phyloP scores from a whole-genome alignment of 2,888 invertebrate species.

The Heliconius hortense region DNA sequence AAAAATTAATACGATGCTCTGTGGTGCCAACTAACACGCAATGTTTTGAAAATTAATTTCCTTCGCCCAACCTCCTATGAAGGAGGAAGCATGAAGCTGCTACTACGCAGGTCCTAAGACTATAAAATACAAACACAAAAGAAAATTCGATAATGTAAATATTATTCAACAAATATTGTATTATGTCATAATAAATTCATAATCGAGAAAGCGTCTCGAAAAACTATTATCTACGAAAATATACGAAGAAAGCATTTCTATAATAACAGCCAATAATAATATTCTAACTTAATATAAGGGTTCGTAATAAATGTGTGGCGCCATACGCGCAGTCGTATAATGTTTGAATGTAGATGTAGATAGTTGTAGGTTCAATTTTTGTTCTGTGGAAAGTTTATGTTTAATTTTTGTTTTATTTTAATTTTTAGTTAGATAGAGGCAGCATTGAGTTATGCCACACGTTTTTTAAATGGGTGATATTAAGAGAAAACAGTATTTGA shows the following conservation, averaged over 20 bases:
- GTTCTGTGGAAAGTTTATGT: background rate
- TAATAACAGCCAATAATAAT: slow-evolving; percentile 16
- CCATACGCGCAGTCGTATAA: background rate
- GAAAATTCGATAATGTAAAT: background rate
- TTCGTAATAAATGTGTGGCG: background rate
- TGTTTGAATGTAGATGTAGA: background rate
- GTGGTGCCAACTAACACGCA: background rate
- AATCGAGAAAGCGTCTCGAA: slow-evolving; percentile 3
- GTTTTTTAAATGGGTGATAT: too few relatives aligned
- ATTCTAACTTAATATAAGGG: background rate
- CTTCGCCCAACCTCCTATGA: too few relatives aligned
- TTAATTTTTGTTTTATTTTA: too few relatives aligned
- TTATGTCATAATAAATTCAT: slow-evolving; percentile 2
- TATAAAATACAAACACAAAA: background rate
- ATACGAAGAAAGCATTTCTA: background rate
- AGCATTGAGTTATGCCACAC: too few relatives aligned
- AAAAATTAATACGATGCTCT: too few relatives aligned
- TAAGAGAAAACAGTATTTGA: background rate
- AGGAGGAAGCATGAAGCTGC: too few relatives aligned
- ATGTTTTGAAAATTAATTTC: background rate
- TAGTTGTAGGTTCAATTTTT: background rate
- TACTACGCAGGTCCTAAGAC: background rate
- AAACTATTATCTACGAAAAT: slow-evolving; percentile 23
- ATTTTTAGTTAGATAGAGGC: too few relatives aligned
- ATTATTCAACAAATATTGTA: slow-evolving; percentile 3